Conservation (phyloP, 2,888 invertebrate genomes). For the Amblyjoppa proteus region DNA sequence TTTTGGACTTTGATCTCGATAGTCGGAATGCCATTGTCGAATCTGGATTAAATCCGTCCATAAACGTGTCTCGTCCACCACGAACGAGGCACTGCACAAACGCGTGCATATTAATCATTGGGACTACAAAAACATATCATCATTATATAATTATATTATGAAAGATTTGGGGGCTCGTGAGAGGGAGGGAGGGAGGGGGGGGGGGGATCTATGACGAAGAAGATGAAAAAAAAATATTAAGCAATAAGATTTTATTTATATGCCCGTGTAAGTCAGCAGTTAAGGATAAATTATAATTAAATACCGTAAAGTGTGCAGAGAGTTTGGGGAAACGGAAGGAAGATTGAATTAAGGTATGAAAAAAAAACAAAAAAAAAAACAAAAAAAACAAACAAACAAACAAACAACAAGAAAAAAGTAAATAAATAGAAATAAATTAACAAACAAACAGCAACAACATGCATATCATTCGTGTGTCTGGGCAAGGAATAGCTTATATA, state of each 20-base stretch:
- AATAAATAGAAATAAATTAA: slow-evolving; percentile 41
- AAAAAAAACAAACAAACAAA: slow-evolving; percentile 29
- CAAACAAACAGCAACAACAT: slow-evolving; percentile 79
- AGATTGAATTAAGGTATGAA: slow-evolving; percentile 31
- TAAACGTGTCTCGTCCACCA: slow-evolving; percentile 77
- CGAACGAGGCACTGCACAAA: slow-evolving; percentile 82
- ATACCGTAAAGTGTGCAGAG: slow-evolving; percentile 63
- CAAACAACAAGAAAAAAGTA: slow-evolving; percentile 52
- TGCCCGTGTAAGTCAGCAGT: slow-evolving; percentile 78
- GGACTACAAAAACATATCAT: slow-evolving; percentile 85
- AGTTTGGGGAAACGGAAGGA: slow-evolving; percentile 31
- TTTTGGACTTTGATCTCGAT: slow-evolving; percentile 66
- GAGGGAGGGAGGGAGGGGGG: neutral
- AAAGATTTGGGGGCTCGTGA: slow-evolving; percentile 54
- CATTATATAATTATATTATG: slow-evolving; percentile 77
- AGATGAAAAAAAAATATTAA: slow-evolving; percentile 80
- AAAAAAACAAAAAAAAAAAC: slow-evolving; percentile 64
- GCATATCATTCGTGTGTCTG: slow-evolving; percentile 84
- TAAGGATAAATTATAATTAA: slow-evolving; percentile 68
- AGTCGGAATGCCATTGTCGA: slow-evolving; percentile 78
- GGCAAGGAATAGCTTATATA: slow-evolving; percentile 84
- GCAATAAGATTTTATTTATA: slow-evolving; percentile 84
- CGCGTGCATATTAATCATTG: slow-evolving; percentile 85
- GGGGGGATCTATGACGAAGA: slow-evolving; percentile 42
- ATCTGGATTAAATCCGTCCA: slow-evolving; percentile 82